Evolutionary conservation across 2,888 invertebrate genomes (phyloP).

Genomic region (Geotrupes spiniger): DNA sequence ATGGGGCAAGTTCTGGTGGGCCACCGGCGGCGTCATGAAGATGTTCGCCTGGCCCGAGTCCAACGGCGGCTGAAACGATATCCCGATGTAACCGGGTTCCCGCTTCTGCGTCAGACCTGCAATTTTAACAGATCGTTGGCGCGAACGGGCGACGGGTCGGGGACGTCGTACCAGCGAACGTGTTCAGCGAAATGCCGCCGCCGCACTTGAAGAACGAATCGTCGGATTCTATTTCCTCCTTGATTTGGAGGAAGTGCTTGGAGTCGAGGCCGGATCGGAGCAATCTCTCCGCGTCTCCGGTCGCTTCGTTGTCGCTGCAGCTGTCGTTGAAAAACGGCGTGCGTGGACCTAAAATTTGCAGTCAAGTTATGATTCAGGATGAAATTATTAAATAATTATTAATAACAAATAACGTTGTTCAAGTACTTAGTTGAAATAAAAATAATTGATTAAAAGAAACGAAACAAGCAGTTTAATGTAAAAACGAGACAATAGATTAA

Average conservation of each 20-base stretch:
- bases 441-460: too few relatives aligned
- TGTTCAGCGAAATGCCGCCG: slow-evolving; percentile 34
- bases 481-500: too few relatives aligned
- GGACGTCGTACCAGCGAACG: slow-evolving; percentile 31
- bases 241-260: slow-evolving; percentile 47
- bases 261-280: slow-evolving; percentile 33
- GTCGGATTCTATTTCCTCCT: slow-evolving; percentile 50
- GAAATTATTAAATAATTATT: too few relatives aligned
- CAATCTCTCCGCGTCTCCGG: slow-evolving; percentile 40
- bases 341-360: slow-evolving; percentile 47
- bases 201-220: slow-evolving; percentile 39
- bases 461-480: too few relatives aligned
- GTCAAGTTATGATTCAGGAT: too few relatives aligned
- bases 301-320: slow-evolving; percentile 52
- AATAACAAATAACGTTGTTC: too few relatives aligned
- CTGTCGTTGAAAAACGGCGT: slow-evolving; percentile 53
- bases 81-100: slow-evolving; percentile 41
- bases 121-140: not conserved
- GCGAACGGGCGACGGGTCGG: not conserved
- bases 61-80: slow-evolving; percentile 35
- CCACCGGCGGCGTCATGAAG: slow-evolving; percentile 42
- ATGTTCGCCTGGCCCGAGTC: slow-evolving; percentile 33
- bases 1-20: slow-evolving; percentile 46
- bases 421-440: too few relatives aligned
- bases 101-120: slow-evolving; percentile 39